Evolutionary conservation across 2,113 vertebrate species (phyloP), one percentile per base, ranked within the genome.

Genomic region (Trogon melanurus): DNA sequence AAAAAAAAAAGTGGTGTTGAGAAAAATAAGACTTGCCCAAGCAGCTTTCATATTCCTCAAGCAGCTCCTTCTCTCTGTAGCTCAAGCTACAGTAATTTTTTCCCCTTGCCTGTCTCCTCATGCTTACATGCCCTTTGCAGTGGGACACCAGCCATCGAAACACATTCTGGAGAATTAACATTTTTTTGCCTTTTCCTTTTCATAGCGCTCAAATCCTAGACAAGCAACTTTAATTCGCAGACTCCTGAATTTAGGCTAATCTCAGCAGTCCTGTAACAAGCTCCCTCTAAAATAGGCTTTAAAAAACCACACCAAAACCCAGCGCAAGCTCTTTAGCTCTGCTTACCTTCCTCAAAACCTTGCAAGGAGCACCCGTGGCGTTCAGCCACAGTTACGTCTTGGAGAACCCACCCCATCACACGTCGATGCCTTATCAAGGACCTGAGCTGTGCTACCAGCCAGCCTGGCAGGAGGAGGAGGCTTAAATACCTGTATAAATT

Each of bases 401-500:
- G 26, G 20, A 83, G 41, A 67, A 34, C 44, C 53, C 19, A 26
- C 29, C 50, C 29, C 13, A 18, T 12, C 30, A 1, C 44, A 22
- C 54, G 2, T 1, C 14, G 17, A 27, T 25, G 14, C 0, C 0
- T n/a, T 23, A 10, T 2, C 17, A 8, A 51, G n/a, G 45, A 7
- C 20, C 5, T 19, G 12, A 62, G 54, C 54, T 19, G 23, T 11
- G 41, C 58, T 29, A 3, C 1, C 34, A 67, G 27, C 60, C 72
- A 34, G 3, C 41, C 41, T n/a, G 19, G 18, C 47, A 44, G 57
- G 13, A 16, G 23, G 6, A 73, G 14, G 10, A n/a, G 15, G 53
- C 54, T 62, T 51, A 10, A 56, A 17, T 27, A 22, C 30, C 27
- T 30, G 29, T 6, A 41, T 27, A 22, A 78, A 26, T 0, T 36